Base-by-base conservation (phyloP, 2,888 invertebrate species). In the Stegana nigrithorax region DNA sequence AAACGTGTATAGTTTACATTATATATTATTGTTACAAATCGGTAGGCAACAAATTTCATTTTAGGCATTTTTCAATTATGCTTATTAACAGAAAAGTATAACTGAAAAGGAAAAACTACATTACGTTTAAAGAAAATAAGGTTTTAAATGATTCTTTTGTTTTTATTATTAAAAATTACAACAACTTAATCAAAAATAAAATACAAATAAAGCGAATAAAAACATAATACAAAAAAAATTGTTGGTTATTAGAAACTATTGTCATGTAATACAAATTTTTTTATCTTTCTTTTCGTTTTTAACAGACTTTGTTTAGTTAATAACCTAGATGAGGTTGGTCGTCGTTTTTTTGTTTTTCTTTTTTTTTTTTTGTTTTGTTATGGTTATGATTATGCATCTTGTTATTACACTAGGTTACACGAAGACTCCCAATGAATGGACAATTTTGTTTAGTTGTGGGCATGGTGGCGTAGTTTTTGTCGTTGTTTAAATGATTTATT, bases 81-180 rank as follows among this genome's bases (percentile, higher is more conserved):
- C 19, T 19, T 45, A 45, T n/a, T n/a, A 21, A 21, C 2, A 1
- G 3, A 8, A 45, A 21, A 21, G 8, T 8, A 4, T 19, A 2
- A 19, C 7, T 4, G 10, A 45, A 4, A 2, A 45, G n/a, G 8
- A n/a, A 23, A 21, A 19, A 45, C 10, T 21, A 4, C n/a, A n/a
- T n/a, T n/a, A n/a, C n/a, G n/a, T n/a, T n/a, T n/a, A n/a, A n/a
- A 1, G 23, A 23, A 47, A 47, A 47, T 21, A 47, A 14, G 12
- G 1, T 2, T 66, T 59, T 67, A 70, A 73, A 65, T 67, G 60
- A 42, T 71, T 63, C 64, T 72, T 67, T 74, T 73, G 70, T 66
- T 64, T n/a, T 65, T 67, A 75, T 70, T 70, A 69, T 72, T 76
- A 78, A 72, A 73, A 73, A 73, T 71, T 73, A 76, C 72, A 78